Base-by-base conservation (phyloP, 2,797 vertebrate species). In the Taeniopygia guttata region DNA sequence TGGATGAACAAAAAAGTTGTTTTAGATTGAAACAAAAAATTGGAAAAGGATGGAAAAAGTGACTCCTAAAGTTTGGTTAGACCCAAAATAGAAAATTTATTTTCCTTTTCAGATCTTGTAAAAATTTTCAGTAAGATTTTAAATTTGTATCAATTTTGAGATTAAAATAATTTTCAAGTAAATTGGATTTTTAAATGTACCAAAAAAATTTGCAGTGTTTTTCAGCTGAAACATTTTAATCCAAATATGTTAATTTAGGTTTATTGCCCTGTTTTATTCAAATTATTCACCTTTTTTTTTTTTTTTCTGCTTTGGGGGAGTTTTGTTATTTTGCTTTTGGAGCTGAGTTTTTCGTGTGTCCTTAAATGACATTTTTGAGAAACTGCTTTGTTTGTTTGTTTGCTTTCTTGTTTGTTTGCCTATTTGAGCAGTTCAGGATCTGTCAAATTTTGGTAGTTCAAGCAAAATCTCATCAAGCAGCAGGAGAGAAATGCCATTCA, bases 391-490 rank as follows among this genome's bases (percentile, higher is more conserved):
- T 51, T 73, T n/a, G 4, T 52, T 84, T 89, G 46, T 30, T 92
- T 75, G 10, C 46, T 67, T 86, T 21, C 54, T 49, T 84, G 16
- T 58, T 75, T 77, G 18, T 67, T 82, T 68, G 34, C 36, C 67
- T 88, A 8, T 89, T 84, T 66, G 55, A 92, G 45, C 55, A 52
- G 36, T 83, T 86, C 48, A 69, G 63, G 79, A 64, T 78, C 64
- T 87, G 45, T 76, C 69, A 82, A 29, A 36, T 92, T 86, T 55
- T 67, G 58, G 75, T 93, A 76, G 32, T 59, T 89, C 56, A 79
- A 79, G 74, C 46, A 88, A 91, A 82, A 23, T 90, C 67, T 77
- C 59, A 73, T 83, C 56, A 52, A 79, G n/a, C 42, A 84, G 25
- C 7, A 2, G 38, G 36, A 77, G 49, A 80, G 80, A 90, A 90